Evolutionary conservation across 2,888 invertebrate species (phyloP).

Genomic region (Schizaphis graminum): DNA sequence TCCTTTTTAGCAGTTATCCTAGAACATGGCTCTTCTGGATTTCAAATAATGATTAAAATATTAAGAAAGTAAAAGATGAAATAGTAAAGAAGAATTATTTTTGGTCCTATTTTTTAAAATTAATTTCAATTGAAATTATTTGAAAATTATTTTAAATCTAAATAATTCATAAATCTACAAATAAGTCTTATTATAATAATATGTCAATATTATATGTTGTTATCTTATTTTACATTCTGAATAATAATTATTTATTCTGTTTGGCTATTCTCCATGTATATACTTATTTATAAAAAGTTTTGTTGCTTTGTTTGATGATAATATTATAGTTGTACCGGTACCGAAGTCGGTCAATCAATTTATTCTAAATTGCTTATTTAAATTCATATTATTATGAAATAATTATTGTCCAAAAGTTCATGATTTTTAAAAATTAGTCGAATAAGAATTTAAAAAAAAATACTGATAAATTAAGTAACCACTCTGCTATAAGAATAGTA

Average conservation of each 20-base stretch:
- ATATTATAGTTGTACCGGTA: neutral
- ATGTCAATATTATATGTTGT: neutral
- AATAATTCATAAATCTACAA: neutral
- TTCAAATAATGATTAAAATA: neutral
- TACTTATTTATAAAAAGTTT: constrained; percentile 1
- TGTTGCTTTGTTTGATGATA: neutral
- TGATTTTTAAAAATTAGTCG: neutral
- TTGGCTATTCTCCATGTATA: neutral
- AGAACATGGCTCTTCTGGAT: neutral
- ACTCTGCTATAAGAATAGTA: no score
- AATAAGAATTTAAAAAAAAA: no score
- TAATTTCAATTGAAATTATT: neutral
- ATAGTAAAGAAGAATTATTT: neutral
- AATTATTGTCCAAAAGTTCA: neutral
- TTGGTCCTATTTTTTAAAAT: neutral
- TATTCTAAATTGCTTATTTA: neutral
- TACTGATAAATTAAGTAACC: no score
- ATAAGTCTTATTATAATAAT: neutral
- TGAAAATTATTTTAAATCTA: neutral
- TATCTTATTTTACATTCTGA: neutral
- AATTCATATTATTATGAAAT: neutral
- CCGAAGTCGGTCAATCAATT: neutral
- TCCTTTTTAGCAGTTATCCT: neutral
- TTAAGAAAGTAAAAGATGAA: neutral
- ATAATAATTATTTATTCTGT: neutral